phyloP scores from a whole-genome alignment of 2,888 invertebrate genomes.

The Unio delphinus region DNA sequence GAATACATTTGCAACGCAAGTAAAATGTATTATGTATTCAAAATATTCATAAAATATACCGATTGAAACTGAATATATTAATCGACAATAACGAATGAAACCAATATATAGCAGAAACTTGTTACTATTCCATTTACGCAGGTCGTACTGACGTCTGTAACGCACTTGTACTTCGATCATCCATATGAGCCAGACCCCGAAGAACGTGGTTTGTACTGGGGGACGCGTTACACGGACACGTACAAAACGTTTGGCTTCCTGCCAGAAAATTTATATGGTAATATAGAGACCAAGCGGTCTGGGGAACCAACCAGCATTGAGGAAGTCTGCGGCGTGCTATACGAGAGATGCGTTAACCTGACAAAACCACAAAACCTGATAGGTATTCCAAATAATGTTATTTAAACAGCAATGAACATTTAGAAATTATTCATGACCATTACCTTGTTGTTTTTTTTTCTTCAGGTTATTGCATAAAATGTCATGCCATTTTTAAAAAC shows the following conservation, averaged over 20 bases:
- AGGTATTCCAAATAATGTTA: slow-evolving; percentile 35
- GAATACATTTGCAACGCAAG: too few relatives aligned
- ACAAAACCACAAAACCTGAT: slow-evolving; percentile 57
- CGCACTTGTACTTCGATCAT: slow-evolving; percentile 62
- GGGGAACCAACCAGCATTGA: slow-evolving; percentile 51
- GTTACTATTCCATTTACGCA: slow-evolving; percentile 17
- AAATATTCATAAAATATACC: too few relatives aligned
- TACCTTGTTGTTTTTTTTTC: too few relatives aligned
- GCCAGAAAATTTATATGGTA: slow-evolving; percentile 51
- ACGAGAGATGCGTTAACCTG: slow-evolving; percentile 47
- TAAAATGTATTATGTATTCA: too few relatives aligned
- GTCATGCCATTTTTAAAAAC: too few relatives aligned
- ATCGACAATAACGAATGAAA: too few relatives aligned
- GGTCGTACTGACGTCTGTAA: slow-evolving; percentile 62
- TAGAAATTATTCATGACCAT: too few relatives aligned
- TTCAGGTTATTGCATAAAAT: too few relatives aligned
- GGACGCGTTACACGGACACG: slow-evolving; percentile 61
- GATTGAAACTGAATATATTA: too few relatives aligned
- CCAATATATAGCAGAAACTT: too few relatives aligned
- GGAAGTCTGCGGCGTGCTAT: slow-evolving; percentile 46
- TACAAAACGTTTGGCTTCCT: slow-evolving; percentile 54
- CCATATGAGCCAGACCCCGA: slow-evolving; percentile 62
- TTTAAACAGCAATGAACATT: too few relatives aligned
- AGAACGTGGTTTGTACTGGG: slow-evolving; percentile 67
- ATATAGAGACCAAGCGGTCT: slow-evolving; percentile 49